These are phyloP conservation scores for Cloeon dipterum DNA, from an alignment of 2,888 invertebrate species.

Conservation along the genomic window DNA sequence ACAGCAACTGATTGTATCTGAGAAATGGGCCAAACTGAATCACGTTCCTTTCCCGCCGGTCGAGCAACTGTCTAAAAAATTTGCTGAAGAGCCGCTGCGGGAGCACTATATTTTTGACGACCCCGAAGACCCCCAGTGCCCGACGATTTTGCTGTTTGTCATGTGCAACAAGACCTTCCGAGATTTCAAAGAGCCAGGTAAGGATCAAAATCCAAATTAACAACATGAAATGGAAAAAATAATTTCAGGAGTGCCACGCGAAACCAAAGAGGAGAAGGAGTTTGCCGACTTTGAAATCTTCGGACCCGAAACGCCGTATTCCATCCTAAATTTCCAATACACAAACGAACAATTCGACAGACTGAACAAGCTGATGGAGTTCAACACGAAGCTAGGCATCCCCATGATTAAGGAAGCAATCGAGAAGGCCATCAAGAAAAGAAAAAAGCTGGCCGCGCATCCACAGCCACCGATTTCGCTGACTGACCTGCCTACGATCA, in stretches of 20 bases:
- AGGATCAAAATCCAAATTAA: too few species aligned
- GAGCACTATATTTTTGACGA: slow-evolving; percentile 21
- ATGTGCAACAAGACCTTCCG: slow-evolving; percentile 19
- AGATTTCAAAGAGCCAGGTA: slow-evolving; percentile 18
- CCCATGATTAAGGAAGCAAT: slow-evolving; percentile 16
- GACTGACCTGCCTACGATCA: too few species aligned
- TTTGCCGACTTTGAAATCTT: slow-evolving; percentile 20
- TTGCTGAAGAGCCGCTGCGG: slow-evolving; percentile 16
- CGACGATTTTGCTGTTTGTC: slow-evolving; percentile 20
- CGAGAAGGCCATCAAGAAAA: slow-evolving; percentile 12
- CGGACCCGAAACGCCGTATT: slow-evolving; percentile 17
- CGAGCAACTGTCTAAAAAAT: slow-evolving; percentile 13
- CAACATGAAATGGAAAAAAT: too few species aligned
- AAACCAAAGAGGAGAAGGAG: slow-evolving; percentile 16
- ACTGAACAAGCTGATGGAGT: slow-evolving; percentile 19
- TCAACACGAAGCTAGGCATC: slow-evolving; percentile 17
- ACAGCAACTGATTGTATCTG: slow-evolving; percentile 20
- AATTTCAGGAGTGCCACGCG: slow-evolving; percentile 16
- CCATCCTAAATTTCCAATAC: slow-evolving; percentile 22
- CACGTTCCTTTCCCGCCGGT: slow-evolving; percentile 21
- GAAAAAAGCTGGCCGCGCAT: slow-evolving; percentile 4
- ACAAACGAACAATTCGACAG: slow-evolving; percentile 17
- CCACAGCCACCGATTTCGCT: not conserved
- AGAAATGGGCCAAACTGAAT: slow-evolving; percentile 20
- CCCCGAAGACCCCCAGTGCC: slow-evolving; percentile 17